A percentile compares a stretch with the other conserved stretches of the same genome.
Conservation (phyloP, 2,797 vertebrate species). For the Neosilurus hyrtlii region DNA sequence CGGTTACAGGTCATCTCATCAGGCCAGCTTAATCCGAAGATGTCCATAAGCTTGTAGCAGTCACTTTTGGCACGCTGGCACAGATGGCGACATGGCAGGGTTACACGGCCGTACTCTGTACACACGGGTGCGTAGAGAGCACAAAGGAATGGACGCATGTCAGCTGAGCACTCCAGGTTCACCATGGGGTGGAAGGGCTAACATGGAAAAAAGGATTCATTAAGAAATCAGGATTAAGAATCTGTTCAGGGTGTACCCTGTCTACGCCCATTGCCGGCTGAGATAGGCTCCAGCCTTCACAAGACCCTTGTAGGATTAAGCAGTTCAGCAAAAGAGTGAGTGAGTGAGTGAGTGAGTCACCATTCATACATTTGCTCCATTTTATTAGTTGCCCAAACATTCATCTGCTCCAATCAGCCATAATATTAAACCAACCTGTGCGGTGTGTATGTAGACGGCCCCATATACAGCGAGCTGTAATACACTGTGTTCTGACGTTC, state of each 20-base stretch:
- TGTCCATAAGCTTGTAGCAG: constrained; percentile 85
- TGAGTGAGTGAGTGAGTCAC: not conserved
- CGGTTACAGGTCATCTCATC: constrained; percentile 87
- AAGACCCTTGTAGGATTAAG: too few relatives aligned
- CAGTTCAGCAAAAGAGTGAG: too few relatives aligned
- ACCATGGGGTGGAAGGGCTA: constrained; percentile 89
- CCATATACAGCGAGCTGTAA: too few relatives aligned
- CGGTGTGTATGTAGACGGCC: too few relatives aligned
- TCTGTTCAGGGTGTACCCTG: too few relatives aligned
- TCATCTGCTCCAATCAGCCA: too few relatives aligned
- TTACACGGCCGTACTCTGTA: constrained; percentile 82
- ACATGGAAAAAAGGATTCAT: not conserved
- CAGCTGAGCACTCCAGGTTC: constrained; percentile 83
- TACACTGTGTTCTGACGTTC: too few relatives aligned
- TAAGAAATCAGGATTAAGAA: too few relatives aligned
- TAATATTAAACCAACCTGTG: too few relatives aligned
- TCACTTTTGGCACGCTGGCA: constrained; percentile 78
- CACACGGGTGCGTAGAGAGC: constrained; percentile 84
- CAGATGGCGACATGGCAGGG: constrained; percentile 80
- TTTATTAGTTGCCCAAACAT: not conserved
- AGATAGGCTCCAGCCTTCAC: too few relatives aligned
- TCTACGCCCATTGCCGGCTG: too few relatives aligned
- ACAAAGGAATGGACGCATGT: constrained; percentile 82
- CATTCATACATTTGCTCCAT: not conserved
- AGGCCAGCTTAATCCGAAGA: constrained; percentile 85